phyloP scores from a whole-genome alignment of 2,113 vertebrate genomes.

The Clarias batrachus region DNA sequence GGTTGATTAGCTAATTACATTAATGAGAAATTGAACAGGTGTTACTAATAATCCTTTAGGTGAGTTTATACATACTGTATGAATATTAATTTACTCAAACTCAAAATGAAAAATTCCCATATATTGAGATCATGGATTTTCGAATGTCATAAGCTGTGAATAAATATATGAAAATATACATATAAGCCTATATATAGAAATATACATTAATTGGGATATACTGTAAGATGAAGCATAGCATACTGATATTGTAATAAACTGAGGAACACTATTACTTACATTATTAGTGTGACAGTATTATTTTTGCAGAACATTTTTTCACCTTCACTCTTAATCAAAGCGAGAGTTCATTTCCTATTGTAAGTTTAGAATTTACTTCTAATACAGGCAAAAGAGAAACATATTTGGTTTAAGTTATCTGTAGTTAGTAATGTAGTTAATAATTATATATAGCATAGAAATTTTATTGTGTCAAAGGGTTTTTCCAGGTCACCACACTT shows the following conservation, averaged over 20 bases:
- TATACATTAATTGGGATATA: neutral
- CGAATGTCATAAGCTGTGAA: too few species aligned
- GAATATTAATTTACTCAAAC: too few species aligned
- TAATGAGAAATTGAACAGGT: too few species aligned
- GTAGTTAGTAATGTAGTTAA: neutral
- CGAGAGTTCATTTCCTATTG: neutral
- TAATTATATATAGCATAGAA: neutral
- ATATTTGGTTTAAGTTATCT: neutral
- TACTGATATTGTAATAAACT: neutral
- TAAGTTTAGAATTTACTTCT: too few species aligned
- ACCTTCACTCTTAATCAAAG: neutral
- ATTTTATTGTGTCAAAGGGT: neutral
- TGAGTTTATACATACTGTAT: too few species aligned
- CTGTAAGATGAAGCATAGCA: neutral
- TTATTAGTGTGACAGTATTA: too few species aligned
- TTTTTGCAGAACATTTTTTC: too few species aligned
- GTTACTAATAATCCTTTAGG: too few species aligned
- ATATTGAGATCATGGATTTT: too few species aligned
- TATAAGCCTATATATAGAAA: neutral
- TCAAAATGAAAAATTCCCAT: too few species aligned
- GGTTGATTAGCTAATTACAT: too few species aligned
- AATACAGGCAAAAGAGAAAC: neutral
- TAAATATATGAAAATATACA: too few species aligned
- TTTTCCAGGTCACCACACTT: neutral
- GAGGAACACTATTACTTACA: neutral